A percentile compares a stretch with the other conserved stretches of the same genome.
phyloP scores from a whole-genome alignment of 2,113 vertebrate genomes.

The Parus major region DNA sequence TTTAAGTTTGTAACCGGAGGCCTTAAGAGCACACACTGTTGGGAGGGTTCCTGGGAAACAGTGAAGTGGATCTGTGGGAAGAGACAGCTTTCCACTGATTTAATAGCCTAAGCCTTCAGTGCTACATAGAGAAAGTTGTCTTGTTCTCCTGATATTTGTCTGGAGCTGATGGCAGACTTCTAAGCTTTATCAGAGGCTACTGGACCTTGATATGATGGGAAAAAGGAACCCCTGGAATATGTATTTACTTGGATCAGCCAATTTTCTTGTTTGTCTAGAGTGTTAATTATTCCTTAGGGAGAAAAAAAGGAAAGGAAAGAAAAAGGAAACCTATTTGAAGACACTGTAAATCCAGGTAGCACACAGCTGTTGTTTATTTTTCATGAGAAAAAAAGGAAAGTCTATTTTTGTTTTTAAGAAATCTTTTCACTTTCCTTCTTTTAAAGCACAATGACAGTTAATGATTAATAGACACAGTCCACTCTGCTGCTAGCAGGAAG shows the following conservation, averaged over 20 bases:
- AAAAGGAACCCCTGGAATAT: not conserved
- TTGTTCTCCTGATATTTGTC: not conserved
- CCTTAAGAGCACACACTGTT: not conserved
- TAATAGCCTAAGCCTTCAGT: not conserved
- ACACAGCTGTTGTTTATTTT: conserved; percentile 13
- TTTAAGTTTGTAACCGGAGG: not conserved
- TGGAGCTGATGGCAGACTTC: not conserved
- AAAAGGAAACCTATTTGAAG: not conserved
- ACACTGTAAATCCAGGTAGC: not conserved
- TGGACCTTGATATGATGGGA: not conserved
- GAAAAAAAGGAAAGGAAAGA: not conserved
- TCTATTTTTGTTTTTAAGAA: conserved; percentile 38
- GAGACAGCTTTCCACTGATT: not conserved
- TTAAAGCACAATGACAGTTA: conserved; percentile 54
- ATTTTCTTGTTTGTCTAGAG: not conserved
- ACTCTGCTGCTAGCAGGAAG: conserved; percentile 63
- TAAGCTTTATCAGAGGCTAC: not conserved
- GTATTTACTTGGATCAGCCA: not conserved
- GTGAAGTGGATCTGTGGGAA: not conserved
- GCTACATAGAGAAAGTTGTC: not conserved
- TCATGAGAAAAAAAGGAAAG: not conserved
- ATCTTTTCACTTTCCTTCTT: conserved; percentile 3
- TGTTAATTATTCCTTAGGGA: not conserved
- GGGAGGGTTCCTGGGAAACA: not conserved
- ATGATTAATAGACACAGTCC: conserved; percentile 69